Evolutionary conservation across 2,113 vertebrate genomes (phyloP).

Genomic region (Hemicordylus capensis): DNA sequence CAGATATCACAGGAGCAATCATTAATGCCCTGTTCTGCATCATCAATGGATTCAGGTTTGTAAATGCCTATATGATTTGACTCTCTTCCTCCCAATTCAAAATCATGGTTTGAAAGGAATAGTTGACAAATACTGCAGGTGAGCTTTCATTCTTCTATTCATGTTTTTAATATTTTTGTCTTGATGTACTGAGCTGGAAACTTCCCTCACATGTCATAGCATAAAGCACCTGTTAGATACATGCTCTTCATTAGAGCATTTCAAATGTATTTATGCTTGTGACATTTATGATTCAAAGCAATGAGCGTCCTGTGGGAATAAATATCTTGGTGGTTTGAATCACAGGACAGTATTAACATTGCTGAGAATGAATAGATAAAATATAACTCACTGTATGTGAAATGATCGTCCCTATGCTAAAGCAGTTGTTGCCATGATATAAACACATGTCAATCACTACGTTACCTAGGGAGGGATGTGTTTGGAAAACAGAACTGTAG

Average conservation of each 20-base stretch:
- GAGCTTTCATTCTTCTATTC: not conserved
- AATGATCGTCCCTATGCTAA: slow-evolving; percentile 44
- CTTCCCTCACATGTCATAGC: slow-evolving; percentile 24
- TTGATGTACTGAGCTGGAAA: slow-evolving; percentile 27
- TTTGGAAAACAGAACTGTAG: slow-evolving; percentile 39
- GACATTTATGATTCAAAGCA: slow-evolving; percentile 40
- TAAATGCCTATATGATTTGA: not conserved
- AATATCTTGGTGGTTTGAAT: slow-evolving; percentile 30
- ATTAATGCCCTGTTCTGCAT: not conserved
- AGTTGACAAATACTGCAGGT: not conserved
- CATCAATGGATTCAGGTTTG: not conserved
- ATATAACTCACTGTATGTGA: slow-evolving; percentile 42
- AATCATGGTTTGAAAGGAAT: not conserved
- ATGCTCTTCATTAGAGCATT: slow-evolving; percentile 36
- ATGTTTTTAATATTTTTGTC: no score
- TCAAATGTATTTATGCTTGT: slow-evolving; percentile 47
- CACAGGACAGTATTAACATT: slow-evolving; percentile 40
- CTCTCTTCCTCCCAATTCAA: not conserved
- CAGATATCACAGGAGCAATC: not conserved
- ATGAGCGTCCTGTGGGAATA: slow-evolving; percentile 39
- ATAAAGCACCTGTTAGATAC: slow-evolving; percentile 34
- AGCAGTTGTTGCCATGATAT: slow-evolving; percentile 28
- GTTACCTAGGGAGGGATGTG: slow-evolving; percentile 47
- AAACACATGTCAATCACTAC: slow-evolving; percentile 20
- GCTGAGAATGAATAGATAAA: slow-evolving; percentile 56